phyloP scores from a whole-genome alignment of 2,888 invertebrate genomes.

The Lithophane leautieri region DNA sequence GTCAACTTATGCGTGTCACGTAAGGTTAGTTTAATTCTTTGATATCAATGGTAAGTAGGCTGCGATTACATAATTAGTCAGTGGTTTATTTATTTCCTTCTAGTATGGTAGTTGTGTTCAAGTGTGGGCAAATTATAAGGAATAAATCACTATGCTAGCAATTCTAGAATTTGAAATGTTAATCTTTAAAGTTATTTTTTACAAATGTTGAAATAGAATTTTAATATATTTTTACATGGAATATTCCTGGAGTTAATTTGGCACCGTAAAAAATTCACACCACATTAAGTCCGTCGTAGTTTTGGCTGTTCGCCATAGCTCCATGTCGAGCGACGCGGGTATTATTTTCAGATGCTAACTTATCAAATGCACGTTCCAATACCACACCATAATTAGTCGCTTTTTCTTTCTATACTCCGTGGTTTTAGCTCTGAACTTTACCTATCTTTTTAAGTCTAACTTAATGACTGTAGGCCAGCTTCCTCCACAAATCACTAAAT shows the following conservation, averaged over 20 bases:
- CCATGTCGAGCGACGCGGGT: slow-evolving; percentile 68
- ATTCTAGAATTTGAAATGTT: not conserved
- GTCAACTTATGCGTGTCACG: slow-evolving; percentile 24
- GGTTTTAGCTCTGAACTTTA: slow-evolving; percentile 13
- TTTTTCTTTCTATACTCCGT: no score
- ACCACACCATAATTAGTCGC: slow-evolving; percentile 25
- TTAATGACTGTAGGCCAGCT: not conserved
- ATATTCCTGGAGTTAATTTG: slow-evolving; percentile 81
- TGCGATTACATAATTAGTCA: slow-evolving; percentile 14
- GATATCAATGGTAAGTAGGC: slow-evolving; percentile 17
- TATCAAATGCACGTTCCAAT: slow-evolving; percentile 64
- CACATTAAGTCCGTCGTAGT: slow-evolving; percentile 80
- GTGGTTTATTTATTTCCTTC: not conserved
- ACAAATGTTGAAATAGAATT: not conserved
- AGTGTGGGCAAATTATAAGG: not conserved
- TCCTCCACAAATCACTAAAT: not conserved
- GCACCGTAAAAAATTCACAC: slow-evolving; percentile 84
- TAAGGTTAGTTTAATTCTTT: slow-evolving; percentile 29
- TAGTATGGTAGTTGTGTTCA: no score
- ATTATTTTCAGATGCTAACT: slow-evolving; percentile 74
- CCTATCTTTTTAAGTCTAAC: not conserved
- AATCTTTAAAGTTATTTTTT: not conserved
- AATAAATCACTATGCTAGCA: not conserved
- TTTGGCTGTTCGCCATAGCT: slow-evolving; percentile 82
- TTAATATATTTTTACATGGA: slow-evolving; percentile 6